Base-by-base conservation (phyloP, 2,888 invertebrate species). In the Melikaiella ostensackeni region DNA sequence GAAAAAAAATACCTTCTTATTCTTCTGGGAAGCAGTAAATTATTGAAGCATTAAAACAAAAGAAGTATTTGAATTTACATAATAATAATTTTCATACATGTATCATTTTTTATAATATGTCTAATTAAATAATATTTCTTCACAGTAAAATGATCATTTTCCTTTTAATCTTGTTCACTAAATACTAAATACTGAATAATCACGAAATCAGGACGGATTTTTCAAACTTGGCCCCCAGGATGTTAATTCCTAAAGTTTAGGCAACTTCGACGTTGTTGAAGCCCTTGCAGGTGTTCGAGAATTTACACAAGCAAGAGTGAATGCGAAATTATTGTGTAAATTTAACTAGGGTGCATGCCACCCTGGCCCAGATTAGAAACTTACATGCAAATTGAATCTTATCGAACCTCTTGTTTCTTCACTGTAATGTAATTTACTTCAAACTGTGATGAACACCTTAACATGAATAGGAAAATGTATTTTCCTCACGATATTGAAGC, bases 241-340 rank as follows among this genome's bases (percentile, higher is more conserved):
- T 21, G 35, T 38, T 21, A 21, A 63, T 63, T 30, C 21, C 9
- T n/a, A 21, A 63, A 63, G 35, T 63, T 63, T 63, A 21, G 38
- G 4, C 38, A 63, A 38, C 35, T 63, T 63, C 8, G 11, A n/a
- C 35, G 21, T 38, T 63, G 4, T 9, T 21, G 63, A 63, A 38
- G 21, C 7, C 5, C 35, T n/a, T 63, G 63, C 7, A 63, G 63
- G n/a, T 63, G 63, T 19, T 19, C 35, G n/a, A 63, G 35, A 21
- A 63, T 35, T 35, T 35, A 8, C 2, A 63, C 63, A 35, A 35
- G 21, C 35, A 7, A 63, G n/a, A 19, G n/a, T 63, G 21, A 35
- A 63, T 35, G 35, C n/a, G 35, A 63, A 63, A 63, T 63, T 35
- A 63, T 63, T 63, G 35, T 63, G 35, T 35, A 35, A 35, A 63